Evolutionary conservation across 2,113 vertebrate genomes (phyloP), one percentile per base, ranked within the genome.

Genomic region (Anoplopoma fimbria): DNA sequence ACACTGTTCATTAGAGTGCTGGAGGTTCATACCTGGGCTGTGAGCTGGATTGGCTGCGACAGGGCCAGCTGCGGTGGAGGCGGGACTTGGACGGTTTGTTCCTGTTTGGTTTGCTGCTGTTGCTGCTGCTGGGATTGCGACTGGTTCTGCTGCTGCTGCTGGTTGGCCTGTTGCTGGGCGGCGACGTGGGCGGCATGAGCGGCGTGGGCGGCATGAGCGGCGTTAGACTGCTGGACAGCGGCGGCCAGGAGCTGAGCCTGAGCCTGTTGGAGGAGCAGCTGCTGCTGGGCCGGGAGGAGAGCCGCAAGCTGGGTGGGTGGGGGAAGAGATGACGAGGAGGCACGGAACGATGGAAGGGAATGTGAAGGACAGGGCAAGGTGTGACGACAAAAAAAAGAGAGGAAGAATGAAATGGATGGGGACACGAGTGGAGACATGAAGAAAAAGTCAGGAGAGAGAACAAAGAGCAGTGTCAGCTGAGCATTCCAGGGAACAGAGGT

Each of bases 1-100:
- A 13, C 7, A 8, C 38, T 36, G 0, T 17, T 42, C 17, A 25
- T 9, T 3, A 9, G 6, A 67, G 34, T 23, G 0, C 1, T 45
- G 49, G 34, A 25, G 3, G 68, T 6, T 33, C 79, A 69, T 96
- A 97, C 97, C 97, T 97, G 97, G 75, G 97, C 97, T 25, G 96
- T 97, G 91, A 98, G 97, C 93, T 98, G 97, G 95, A 98, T 97
- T 42, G 97, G 97, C 90, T 98, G 97, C 1, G 97, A 96, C 78
- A 97, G 94, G 34, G 97, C 91, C 75, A 97, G 94, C 89, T 96
- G 96, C 2, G 95, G 87, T 2, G 87, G 94, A 88, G 95, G 95
- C 61, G 94, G 94, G 9, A 92, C 93, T 88, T 92, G 95, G 86
- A 90, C 87, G 14, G 91, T 60, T 36, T 94, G 93, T 71, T 95